These are phyloP conservation scores for Lineus longissimus DNA, from an alignment of 1,140 invertebrate species.

Conservation along the genomic window DNA sequence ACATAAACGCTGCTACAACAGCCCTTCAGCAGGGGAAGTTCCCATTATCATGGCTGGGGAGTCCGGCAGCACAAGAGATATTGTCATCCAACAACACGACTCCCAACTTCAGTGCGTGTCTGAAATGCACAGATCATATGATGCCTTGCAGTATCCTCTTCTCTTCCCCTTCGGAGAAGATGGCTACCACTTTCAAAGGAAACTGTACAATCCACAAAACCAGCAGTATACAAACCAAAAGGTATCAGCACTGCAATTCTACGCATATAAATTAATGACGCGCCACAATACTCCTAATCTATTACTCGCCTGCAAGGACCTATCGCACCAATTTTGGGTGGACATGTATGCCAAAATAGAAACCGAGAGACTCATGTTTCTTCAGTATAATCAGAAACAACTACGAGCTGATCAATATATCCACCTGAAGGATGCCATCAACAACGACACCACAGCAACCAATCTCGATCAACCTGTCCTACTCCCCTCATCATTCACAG, in stretches of 20 bases:
- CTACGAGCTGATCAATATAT: slow-evolving; percentile 30
- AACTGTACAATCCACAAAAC: background rate
- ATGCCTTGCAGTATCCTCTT: slow-evolving; percentile 9
- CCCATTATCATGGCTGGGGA: slow-evolving; percentile 32
- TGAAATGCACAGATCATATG: background rate
- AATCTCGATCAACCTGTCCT: slow-evolving; percentile 33
- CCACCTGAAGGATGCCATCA: slow-evolving; percentile 28
- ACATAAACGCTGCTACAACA: slow-evolving; percentile 37
- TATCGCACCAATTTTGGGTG: slow-evolving; percentile 52
- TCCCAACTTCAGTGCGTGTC: background rate
- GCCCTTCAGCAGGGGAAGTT: slow-evolving; percentile 39
- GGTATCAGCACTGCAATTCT: slow-evolving; percentile 13
- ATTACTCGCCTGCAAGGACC: slow-evolving; percentile 38
- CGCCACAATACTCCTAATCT: slow-evolving; percentile 15
- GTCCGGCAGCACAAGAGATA: background rate
- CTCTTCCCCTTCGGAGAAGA: background rate
- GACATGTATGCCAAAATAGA: slow-evolving; percentile 53
- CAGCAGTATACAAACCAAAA: slow-evolving; percentile 2
- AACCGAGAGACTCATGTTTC: slow-evolving; percentile 34
- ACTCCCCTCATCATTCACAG: slow-evolving; percentile 3
- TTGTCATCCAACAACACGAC: background rate
- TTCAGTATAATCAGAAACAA: slow-evolving; percentile 30
- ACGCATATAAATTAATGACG: slow-evolving; percentile 18
- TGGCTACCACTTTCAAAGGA: background rate
- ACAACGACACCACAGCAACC: too few relatives aligned